Base-by-base conservation (phyloP, 2,113 vertebrate species). In the Cranoglanis bouderius region DNA sequence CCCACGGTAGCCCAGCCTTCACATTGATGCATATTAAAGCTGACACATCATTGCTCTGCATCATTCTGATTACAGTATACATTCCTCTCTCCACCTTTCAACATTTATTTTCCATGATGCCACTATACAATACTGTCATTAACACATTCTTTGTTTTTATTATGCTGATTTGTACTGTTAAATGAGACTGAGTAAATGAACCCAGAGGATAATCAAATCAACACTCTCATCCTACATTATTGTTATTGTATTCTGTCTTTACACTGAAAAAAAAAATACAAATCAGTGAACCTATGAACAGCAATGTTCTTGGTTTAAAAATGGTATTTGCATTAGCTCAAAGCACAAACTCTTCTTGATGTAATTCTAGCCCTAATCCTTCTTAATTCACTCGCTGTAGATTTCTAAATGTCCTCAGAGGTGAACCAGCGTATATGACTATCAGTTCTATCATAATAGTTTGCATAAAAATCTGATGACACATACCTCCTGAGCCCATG, bases 1-100 rank as follows among this genome's bases (percentile, higher is more conserved):
- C 40, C 9, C n/a, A 84, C 74, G 40, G 32, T 86, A 40, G 63
- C 43, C 24, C 85, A 88, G 74, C 78, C 67, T 35, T 55, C 90
- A 65, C 61, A 89, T 2, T 91, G 92, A 90, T 87, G 84, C 32
- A 87, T 87, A 93, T 92, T 90, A 89, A 88, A 91, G 32, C 53
- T 90, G 92, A 88, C 90, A 89, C 88, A 87, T 91, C 85, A 86
- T 92, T 92, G 90, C 84, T 86, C 88, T 63, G 90, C 80, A 49
- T 88, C 82, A 53, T 53, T 88, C 35, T 32, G 63, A 6, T 43
- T 83, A 75, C 85, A 88, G 29, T 89, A 81, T 88, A 46, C 57
- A 81, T 82, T 81, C 55, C 53, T 87, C 77, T 89, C 77, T 84
- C 70, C 57, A 88, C 46, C 88, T 84, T 91, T 92, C 84, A 92